Conservation (phyloP, 2,113 vertebrate genomes). For the Poecile atricapillus region DNA sequence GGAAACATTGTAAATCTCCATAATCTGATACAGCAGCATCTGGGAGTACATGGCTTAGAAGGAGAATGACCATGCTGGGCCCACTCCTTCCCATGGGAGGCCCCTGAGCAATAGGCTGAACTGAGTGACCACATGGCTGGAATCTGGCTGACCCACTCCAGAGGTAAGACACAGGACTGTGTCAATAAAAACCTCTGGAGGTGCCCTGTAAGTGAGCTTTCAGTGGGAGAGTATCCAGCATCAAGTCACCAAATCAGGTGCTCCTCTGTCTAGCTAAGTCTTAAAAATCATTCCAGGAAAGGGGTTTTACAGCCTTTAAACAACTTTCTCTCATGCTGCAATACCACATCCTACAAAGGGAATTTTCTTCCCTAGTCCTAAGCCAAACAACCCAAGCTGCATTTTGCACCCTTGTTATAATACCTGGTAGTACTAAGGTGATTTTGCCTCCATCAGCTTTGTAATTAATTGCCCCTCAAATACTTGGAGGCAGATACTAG, state of each 20-base stretch:
- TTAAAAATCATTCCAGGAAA: not conserved
- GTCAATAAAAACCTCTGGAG: not conserved
- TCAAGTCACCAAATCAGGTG: not conserved
- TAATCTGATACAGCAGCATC: not conserved
- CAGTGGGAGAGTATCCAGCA: not conserved
- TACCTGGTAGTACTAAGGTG: not conserved
- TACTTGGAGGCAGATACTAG: not conserved
- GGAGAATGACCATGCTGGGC: not conserved
- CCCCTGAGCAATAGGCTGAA: not conserved
- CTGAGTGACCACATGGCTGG: not conserved
- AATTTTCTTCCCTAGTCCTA: not conserved
- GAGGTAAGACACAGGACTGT: not conserved
- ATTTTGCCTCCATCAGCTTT: not conserved
- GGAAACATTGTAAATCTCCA: not conserved
- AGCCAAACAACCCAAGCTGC: not conserved
- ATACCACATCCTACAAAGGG: not conserved
- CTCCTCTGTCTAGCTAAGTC: not conserved
- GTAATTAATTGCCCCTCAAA: not conserved
- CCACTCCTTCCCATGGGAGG: not conserved
- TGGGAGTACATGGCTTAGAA: not conserved
- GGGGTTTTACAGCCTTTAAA: not conserved
- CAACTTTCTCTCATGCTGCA: not conserved
- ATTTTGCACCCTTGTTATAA: not conserved
- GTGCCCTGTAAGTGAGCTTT: not conserved
- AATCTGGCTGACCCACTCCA: not conserved